Base-by-base conservation (phyloP, 2,888 invertebrate genomes). In the Notodonta ziczac region DNA sequence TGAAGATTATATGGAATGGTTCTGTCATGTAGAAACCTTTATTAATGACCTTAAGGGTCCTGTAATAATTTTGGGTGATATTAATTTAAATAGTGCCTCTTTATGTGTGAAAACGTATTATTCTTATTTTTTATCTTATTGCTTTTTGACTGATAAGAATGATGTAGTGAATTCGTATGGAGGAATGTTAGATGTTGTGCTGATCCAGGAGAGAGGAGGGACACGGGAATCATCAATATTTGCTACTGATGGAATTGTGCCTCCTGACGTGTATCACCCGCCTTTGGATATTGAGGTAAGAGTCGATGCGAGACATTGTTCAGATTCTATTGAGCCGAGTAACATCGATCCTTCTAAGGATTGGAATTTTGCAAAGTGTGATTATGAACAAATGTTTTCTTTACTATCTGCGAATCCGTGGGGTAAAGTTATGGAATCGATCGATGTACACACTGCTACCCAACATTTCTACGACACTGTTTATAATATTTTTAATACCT, bases 11-110 rank as follows among this genome's bases (percentile, higher is more conserved):
- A 44, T 44, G 44, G 12, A 9, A 10, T 44, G 44, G 44, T 44
- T 44, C 12, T 44, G 12, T 44, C 7, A 44, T 9, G 44, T 44
- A 12, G 51, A 61, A 14, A 51, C 14, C 32, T 35, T 61, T 10
- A 58, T 58, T 4, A 14, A 2, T 12, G 55, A 32, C 14, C 40
- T 61, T 10, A 61, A 44, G 0, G 55, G 58, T 10, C 56, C 12
- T 56, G 51, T 61, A 2, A 16, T 56, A 3, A 51, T 56, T 39
- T 35, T 58, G 32, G 60, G 60, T 10, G 60, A 60, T 10, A 35
- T 60, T 12, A 60, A 60, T n/a, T 32, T 60, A 44, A 60, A 35
- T 10, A 60, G 60, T 60, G 50, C 44, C 9, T 55, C 58, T 42
- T 13, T 56, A 6, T 50, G 57, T 52, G 2, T 53, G 0, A 51